These are phyloP conservation scores for Macrotis lagotis DNA, from an alignment of 2,113 vertebrate species.

Conservation along the genomic window DNA sequence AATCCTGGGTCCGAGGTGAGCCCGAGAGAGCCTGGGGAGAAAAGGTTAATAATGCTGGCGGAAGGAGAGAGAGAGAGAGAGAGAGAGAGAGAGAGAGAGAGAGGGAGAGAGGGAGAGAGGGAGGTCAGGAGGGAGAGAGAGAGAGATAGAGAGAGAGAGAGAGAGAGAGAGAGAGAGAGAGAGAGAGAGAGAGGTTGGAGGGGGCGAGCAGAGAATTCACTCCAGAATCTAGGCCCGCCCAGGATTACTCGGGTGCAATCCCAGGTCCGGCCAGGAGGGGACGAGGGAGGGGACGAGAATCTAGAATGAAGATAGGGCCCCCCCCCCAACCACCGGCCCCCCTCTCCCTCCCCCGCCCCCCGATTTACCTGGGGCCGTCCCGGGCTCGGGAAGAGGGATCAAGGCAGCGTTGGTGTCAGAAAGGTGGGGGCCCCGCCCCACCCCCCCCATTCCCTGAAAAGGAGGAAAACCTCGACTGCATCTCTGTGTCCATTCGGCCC, in stretches of 20 bases:
- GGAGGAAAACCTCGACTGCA: constrained; percentile 80
- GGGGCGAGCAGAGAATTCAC: constrained; percentile 79
- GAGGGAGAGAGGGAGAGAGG: too few relatives aligned
- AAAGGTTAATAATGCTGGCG: constrained; percentile 77
- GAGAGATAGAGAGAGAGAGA: constrained; percentile 44
- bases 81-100: constrained; percentile 68
- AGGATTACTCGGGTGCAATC: constrained; percentile 68
- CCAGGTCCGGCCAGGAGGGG: constrained; percentile 76
- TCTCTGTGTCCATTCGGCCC: constrained; percentile 73
- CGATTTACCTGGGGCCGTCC: constrained; percentile 79
- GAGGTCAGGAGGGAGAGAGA: too few relatives aligned
- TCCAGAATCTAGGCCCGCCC: constrained; percentile 74
- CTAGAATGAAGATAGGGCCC: constrained; percentile 76
- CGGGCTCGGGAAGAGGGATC: constrained; percentile 75
- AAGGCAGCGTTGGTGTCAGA: constrained; percentile 77
- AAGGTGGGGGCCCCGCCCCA: constrained; percentile 78
- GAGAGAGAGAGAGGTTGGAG: constrained; percentile 23
- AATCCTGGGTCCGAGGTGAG: constrained; percentile 68
- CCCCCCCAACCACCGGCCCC: constrained; percentile 49
- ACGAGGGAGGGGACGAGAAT: constrained; percentile 74
- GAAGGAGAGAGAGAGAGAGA: constrained; percentile 70
- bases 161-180: constrained; percentile 49
- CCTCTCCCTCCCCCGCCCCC: constrained; percentile 67
- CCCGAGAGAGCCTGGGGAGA: constrained; percentile 78
- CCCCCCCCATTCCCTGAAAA: constrained; percentile 77